phyloP scores from a whole-genome alignment of 1,140 invertebrate species.

The Hylaeus anthracinus region DNA sequence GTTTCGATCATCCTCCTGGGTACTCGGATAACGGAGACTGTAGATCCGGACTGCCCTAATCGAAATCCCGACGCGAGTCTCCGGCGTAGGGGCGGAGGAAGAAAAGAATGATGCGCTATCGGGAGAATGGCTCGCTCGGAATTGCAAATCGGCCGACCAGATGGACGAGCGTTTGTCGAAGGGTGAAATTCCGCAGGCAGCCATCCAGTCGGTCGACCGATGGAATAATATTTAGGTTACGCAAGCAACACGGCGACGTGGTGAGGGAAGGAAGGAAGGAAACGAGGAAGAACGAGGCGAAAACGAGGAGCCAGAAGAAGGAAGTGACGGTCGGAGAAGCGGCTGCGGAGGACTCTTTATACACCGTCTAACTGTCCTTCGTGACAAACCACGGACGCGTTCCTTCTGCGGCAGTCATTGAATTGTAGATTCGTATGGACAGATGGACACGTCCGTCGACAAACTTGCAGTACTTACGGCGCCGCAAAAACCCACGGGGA shows the following conservation, averaged over 20 bases:
- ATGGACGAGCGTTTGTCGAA: constrained; percentile 61
- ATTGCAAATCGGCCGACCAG: constrained; percentile 66
- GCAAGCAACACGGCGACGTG: constrained; percentile 30
- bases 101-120: constrained; percentile 22
- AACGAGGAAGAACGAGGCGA: background rate
- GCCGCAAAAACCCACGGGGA: constrained; percentile 59
- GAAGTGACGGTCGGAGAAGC: constrained; percentile 43
- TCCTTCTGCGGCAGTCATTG: constrained; percentile 68
- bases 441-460: constrained; percentile 74
- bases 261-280: constrained; percentile 2
- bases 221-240: constrained; percentile 67
- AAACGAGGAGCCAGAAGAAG: constrained; percentile 38
- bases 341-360: constrained; percentile 43
- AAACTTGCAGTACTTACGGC: constrained; percentile 70
- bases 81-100: background rate
- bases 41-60: background rate
- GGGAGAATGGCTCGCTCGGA: constrained; percentile 43
- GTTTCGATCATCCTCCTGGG: too few relatives aligned
- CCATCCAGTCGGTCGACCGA: constrained; percentile 30
- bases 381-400: constrained; percentile 66
- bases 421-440: constrained; percentile 76
- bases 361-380: constrained; percentile 56
- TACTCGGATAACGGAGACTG: too few relatives aligned
- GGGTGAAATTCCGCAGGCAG: constrained; percentile 51
- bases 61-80: background rate